These are phyloP conservation scores for Anabacerthia variegaticeps DNA, from an alignment of 2,797 vertebrate species.

Conservation along the genomic window DNA sequence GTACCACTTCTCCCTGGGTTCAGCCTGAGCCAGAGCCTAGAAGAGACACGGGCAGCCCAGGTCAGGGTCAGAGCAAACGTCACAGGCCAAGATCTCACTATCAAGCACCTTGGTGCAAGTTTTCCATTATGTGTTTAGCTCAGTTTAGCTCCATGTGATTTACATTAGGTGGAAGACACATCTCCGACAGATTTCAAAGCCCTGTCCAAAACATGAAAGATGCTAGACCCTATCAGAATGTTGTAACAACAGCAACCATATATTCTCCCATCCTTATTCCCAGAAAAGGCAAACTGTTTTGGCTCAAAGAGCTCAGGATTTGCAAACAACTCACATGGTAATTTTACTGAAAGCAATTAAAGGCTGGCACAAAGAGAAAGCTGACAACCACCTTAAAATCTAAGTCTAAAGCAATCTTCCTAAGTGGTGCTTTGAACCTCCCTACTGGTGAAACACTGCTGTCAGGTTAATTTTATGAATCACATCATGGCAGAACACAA, in stretches of 20 bases:
- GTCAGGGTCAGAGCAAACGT: neutral
- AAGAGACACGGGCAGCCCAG: neutral
- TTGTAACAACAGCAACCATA: neutral
- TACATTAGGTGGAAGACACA: neutral
- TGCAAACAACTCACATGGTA: neutral
- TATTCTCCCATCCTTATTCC: neutral
- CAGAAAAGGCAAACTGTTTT: neutral
- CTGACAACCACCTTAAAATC: neutral
- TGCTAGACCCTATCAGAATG: neutral
- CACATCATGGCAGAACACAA: neutral
- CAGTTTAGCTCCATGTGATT: neutral
- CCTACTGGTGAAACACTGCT: neutral
- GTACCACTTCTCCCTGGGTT: too few relatives aligned
- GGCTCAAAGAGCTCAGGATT: neutral
- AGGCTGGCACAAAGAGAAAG: neutral
- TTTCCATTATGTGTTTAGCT: neutral
- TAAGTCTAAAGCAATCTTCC: neutral
- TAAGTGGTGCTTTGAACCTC: neutral
- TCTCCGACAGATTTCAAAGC: neutral
- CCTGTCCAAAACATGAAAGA: neutral
- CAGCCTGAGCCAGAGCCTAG: neutral
- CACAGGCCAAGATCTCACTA: neutral
- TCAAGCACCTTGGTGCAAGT: neutral
- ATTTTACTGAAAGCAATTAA: slow-evolving; percentile 8
- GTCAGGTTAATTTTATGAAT: neutral